Conservation (phyloP, 2,113 vertebrate species). For the Arizona elegans region DNA sequence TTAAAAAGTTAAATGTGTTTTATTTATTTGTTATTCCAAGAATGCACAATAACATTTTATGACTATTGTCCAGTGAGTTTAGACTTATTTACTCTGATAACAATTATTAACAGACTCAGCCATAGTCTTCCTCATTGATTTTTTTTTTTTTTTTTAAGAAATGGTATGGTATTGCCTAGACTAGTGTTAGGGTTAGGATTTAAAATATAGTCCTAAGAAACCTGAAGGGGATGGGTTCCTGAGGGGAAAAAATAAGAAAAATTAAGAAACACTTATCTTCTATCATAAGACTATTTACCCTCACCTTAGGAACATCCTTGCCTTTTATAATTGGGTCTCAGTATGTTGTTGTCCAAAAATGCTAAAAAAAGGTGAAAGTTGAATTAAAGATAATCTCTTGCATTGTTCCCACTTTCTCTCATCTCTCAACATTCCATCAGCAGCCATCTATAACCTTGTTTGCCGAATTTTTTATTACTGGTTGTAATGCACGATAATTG, state of each 20-base stretch:
- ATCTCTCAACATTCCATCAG: neutral
- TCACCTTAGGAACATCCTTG: neutral
- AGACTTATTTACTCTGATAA: neutral
- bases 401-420: neutral
- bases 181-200: neutral
- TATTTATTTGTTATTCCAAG: neutral
- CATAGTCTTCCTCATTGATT: neutral
- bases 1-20: neutral
- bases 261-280: neutral
- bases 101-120: neutral
- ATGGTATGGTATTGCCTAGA: neutral
- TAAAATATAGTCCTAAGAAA: neutral
- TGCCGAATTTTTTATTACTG: conserved; percentile 3
- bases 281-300: neutral
- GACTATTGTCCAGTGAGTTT: neutral
- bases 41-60: neutral
- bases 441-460: neutral
- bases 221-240: neutral
- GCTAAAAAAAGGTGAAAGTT: neutral
- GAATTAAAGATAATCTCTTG: neutral
- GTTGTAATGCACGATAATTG: conserved; percentile 8
- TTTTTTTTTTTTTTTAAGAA: neutral
- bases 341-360: neutral
- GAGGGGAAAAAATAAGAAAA: neutral
- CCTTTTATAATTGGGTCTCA: neutral